Conservation (phyloP, 1,140 invertebrate genomes). For the Mesaphorura yosii region DNA sequence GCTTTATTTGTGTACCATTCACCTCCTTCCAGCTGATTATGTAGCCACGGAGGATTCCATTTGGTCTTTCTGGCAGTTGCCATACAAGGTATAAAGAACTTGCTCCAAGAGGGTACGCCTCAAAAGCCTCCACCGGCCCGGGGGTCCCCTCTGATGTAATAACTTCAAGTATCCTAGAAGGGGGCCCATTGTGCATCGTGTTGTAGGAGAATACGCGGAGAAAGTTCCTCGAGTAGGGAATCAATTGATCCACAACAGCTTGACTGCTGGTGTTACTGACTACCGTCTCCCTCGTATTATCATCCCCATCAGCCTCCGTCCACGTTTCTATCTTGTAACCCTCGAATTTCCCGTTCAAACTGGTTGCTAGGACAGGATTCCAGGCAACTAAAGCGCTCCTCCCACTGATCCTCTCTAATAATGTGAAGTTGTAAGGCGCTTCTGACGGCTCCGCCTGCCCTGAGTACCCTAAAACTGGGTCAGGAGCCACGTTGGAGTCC, state of each 20-base stretch:
- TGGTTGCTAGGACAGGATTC: slow-evolving; percentile 61
- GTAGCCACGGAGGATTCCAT: slow-evolving; percentile 76
- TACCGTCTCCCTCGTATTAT: slow-evolving; percentile 62
- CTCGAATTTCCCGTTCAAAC: slow-evolving; percentile 78
- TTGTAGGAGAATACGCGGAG: slow-evolving; percentile 84
- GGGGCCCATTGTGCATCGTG: slow-evolving; percentile 73
- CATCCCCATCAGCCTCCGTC: slow-evolving; percentile 62
- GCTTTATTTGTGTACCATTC: too few relatives aligned
- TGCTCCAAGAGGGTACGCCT: slow-evolving; percentile 73
- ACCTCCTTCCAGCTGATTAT: too few relatives aligned
- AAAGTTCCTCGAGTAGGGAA: slow-evolving; percentile 78
- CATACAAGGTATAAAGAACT: slow-evolving; percentile 78
- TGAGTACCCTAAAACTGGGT: slow-evolving; percentile 78
- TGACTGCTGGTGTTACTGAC: slow-evolving; percentile 58
- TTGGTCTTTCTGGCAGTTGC: slow-evolving; percentile 83
- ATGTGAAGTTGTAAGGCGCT: slow-evolving; percentile 71
- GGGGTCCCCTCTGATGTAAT: slow-evolving; percentile 83
- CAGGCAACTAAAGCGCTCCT: slow-evolving; percentile 70
- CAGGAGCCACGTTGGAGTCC: slow-evolving; percentile 66
- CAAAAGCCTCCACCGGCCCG: slow-evolving; percentile 70
- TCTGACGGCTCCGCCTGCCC: slow-evolving; percentile 82
- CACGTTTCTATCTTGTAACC: slow-evolving; percentile 94
- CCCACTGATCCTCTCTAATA: slow-evolving; percentile 56
- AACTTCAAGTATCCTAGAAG: slow-evolving; percentile 70
- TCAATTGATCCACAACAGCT: slow-evolving; percentile 69